phyloP scores from a whole-genome alignment of 1,140 invertebrate genomes.

The Idris sp. region DNA sequence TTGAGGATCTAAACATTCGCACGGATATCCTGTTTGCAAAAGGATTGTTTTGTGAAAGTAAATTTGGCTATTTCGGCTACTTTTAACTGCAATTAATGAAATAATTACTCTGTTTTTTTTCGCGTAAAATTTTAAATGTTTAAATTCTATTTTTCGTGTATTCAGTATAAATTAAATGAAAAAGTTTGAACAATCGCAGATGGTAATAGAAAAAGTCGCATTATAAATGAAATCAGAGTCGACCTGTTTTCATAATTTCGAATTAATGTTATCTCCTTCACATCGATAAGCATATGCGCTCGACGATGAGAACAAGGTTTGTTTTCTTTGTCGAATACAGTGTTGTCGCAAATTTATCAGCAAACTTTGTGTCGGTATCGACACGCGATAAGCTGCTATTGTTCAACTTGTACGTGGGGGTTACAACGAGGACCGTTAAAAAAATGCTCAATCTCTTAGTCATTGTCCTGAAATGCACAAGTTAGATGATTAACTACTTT shows the following conservation, averaged over 20 bases:
- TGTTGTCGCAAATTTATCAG: slow-evolving; percentile 24
- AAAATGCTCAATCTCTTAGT: slow-evolving; percentile 41
- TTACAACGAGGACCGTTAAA: slow-evolving; percentile 37
- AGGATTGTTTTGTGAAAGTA: slow-evolving; percentile 14
- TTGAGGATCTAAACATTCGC: slow-evolving; percentile 20
- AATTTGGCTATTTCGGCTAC: too few species aligned
- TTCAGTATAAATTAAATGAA: too few species aligned
- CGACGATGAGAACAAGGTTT: slow-evolving; percentile 10
- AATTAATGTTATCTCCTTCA: slow-evolving; percentile 14
- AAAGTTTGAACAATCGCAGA: too few species aligned
- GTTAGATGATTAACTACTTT: slow-evolving; percentile 41
- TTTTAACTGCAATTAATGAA: too few species aligned
- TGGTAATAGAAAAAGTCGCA: too few species aligned
- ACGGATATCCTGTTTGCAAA: slow-evolving; percentile 57
- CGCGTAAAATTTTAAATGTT: too few species aligned
- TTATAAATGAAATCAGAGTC: too few species aligned
- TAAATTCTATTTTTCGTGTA: too few species aligned
- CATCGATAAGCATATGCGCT: slow-evolving; percentile 8
- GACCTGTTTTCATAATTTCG: slow-evolving; percentile 26
- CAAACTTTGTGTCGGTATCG: slow-evolving; percentile 10
- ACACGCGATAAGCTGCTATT: slow-evolving; percentile 38
- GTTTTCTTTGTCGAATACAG: slow-evolving; percentile 15
- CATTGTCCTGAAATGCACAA: slow-evolving; percentile 32
- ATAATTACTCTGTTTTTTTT: too few species aligned
- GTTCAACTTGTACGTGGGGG: slow-evolving; percentile 37